Percentiles rank a stretch among this genome's conserved stretches.
These are phyloP conservation scores for Drosophila santomea DNA, from an alignment of 1,140 invertebrate genomes.

Conservation along the genomic window DNA sequence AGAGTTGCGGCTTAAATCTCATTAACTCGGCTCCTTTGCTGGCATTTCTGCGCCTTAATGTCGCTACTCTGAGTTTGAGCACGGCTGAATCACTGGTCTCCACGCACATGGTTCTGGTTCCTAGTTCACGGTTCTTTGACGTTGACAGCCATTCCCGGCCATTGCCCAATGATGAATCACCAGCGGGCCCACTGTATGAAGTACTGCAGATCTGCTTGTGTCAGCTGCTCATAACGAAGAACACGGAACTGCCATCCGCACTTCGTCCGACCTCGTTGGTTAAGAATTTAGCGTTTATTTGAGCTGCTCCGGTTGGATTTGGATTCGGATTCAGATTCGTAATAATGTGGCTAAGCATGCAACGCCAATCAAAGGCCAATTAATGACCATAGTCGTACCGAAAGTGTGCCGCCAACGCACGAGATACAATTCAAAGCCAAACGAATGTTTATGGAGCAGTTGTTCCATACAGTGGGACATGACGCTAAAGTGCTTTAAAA, in stretches of 20 bases:
- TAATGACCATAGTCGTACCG: slow-evolving; percentile 62
- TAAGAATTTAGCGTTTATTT: slow-evolving; percentile 6
- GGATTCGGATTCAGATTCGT: not conserved
- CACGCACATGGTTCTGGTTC: slow-evolving; percentile 17
- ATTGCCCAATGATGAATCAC: slow-evolving; percentile 41
- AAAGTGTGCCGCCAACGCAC: slow-evolving; percentile 77
- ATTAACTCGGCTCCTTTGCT: slow-evolving; percentile 59
- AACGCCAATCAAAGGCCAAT: slow-evolving; percentile 75
- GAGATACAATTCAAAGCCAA: slow-evolving; percentile 23
- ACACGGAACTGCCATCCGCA: slow-evolving; percentile 49
- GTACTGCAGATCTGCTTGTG: slow-evolving; percentile 29
- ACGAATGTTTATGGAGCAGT: slow-evolving; percentile 7
- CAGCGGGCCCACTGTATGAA: slow-evolving; percentile 7
- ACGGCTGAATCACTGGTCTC: slow-evolving; percentile 13
- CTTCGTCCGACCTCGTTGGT: slow-evolving; percentile 25
- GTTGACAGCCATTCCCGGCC: slow-evolving; percentile 33
- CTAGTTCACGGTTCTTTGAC: slow-evolving; percentile 8
- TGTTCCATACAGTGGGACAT: slow-evolving; percentile 7
- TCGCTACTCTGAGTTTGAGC: slow-evolving; percentile 25
- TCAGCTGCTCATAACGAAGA: slow-evolving; percentile 70
- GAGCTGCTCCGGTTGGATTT: slow-evolving; percentile 35
- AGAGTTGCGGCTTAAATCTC: slow-evolving; percentile 63
- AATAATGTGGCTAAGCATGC: slow-evolving; percentile 40
- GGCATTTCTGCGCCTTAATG: slow-evolving; percentile 51
- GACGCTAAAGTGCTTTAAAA: too few relatives aligned